Percentiles rank a stretch among this genome's conserved stretches.
Evolutionary conservation across 2,113 vertebrate species (phyloP).

Genomic region (Sakesphorus luctuosus): DNA sequence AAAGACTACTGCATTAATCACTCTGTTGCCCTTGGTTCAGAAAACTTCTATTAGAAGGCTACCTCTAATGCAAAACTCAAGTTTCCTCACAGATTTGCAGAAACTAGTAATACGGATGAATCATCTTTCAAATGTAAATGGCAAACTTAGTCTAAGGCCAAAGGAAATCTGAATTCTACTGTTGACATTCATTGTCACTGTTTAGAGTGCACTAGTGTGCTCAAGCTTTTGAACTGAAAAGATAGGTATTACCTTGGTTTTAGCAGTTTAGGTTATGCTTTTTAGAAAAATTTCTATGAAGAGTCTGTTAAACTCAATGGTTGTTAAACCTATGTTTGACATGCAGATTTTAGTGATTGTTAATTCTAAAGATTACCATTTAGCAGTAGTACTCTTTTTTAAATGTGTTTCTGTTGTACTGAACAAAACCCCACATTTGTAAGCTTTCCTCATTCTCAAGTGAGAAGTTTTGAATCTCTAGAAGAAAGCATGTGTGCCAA

Average conservation of each 20-base stretch:
- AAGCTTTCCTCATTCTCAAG: neutral
- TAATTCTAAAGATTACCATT: neutral
- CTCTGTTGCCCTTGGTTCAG: neutral
- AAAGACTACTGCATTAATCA: neutral
- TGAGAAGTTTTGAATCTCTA: neutral
- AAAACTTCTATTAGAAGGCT: neutral
- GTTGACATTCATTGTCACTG: neutral
- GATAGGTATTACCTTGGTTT: neutral
- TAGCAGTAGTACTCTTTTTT: neutral
- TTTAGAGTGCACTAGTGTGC: neutral
- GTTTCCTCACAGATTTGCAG: neutral
- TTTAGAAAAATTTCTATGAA: neutral
- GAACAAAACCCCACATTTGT: neutral
- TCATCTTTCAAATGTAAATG: neutral
- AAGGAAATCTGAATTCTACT: neutral
- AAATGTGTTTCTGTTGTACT: neutral
- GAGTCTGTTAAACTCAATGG: neutral
- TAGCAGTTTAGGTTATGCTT: neutral
- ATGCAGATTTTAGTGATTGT: neutral
- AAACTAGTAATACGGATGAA: neutral
- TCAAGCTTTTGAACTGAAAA: neutral
- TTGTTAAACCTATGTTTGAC: neutral
- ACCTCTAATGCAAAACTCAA: neutral
- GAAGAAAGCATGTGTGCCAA: neutral
- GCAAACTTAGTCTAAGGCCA: neutral